phyloP scores from a whole-genome alignment of 2,888 invertebrate genomes.

The Anarsia innoxiella region DNA sequence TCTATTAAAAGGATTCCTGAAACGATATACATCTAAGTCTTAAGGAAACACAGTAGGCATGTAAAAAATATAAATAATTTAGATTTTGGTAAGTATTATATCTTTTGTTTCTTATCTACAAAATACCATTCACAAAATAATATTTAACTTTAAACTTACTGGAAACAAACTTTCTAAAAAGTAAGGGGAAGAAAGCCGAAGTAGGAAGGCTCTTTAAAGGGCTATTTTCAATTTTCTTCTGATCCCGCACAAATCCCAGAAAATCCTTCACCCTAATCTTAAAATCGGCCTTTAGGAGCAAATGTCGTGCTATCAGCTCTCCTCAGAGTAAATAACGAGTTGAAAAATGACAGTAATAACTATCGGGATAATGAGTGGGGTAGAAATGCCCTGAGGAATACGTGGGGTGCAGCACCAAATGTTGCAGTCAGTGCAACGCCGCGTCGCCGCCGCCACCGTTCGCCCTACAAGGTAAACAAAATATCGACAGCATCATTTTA shows the following conservation, averaged over 20 bases:
- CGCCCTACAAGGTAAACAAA: too few relatives aligned
- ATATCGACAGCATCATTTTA: too few relatives aligned
- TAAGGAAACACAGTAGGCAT: neutral
- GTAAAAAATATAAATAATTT: neutral
- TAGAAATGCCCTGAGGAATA: slow-evolving; percentile 69
- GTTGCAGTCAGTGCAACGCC: slow-evolving; percentile 9
- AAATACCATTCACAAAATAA: neutral
- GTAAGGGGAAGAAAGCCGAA: neutral
- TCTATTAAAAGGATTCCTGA: neutral
- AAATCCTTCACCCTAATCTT: slow-evolving; percentile 62
- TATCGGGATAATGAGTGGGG: slow-evolving; percentile 72
- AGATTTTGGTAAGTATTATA: neutral
- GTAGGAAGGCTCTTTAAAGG: slow-evolving; percentile 39
- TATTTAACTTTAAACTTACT: neutral
- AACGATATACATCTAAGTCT: neutral
- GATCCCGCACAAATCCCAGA: slow-evolving; percentile 50
- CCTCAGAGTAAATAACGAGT: slow-evolving; percentile 74
- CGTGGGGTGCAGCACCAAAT: slow-evolving; percentile 37
- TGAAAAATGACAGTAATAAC: slow-evolving; percentile 76
- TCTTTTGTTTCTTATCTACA: neutral
- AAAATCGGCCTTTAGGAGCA: slow-evolving; percentile 53
- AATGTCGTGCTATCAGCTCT: slow-evolving; percentile 71
- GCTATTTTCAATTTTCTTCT: slow-evolving; percentile 64
- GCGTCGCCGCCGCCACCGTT: too few relatives aligned
- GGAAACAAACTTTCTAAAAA: neutral